Conservation (phyloP, 2,888 invertebrate species). For the Pristionchus mayeri region DNA sequence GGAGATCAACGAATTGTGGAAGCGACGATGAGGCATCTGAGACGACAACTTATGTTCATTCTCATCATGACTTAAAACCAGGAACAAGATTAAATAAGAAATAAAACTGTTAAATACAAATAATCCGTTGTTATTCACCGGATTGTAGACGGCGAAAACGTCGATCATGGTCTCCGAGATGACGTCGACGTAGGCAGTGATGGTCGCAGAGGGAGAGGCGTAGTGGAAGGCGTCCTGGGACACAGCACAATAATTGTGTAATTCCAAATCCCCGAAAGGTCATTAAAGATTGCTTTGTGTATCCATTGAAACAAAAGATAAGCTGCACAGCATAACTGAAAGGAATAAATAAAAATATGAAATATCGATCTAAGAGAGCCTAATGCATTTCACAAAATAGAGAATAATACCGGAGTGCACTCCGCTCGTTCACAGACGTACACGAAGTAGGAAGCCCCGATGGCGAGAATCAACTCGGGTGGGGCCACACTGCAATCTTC, state of each 20-base stretch:
- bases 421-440: conserved; percentile 8
- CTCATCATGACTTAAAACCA: too few species aligned
- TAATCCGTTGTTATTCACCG: not conserved
- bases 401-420: conserved; percentile 31
- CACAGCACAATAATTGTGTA: not conserved
- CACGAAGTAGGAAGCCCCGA: conserved; percentile 4
- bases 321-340: too few species aligned
- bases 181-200: not conserved
- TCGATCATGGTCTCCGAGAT: not conserved
- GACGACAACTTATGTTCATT: too few species aligned
- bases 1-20: not conserved
- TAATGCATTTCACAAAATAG: not conserved
- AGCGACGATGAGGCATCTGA: not conserved
- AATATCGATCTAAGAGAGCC: not conserved
- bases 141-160: not conserved
- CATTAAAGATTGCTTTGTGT: too few species aligned
- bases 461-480: not conserved
- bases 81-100: too few species aligned
- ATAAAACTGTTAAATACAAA: too few species aligned
- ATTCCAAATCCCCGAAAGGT: too few species aligned
- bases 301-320: too few species aligned
- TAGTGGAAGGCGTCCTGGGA: not conserved
- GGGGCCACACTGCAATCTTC: not conserved
- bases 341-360: not conserved
- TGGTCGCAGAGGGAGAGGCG: not conserved